These are phyloP conservation scores for Anthonomus grandis DNA, from an alignment of 1,140 invertebrate species.

Conservation along the genomic window DNA sequence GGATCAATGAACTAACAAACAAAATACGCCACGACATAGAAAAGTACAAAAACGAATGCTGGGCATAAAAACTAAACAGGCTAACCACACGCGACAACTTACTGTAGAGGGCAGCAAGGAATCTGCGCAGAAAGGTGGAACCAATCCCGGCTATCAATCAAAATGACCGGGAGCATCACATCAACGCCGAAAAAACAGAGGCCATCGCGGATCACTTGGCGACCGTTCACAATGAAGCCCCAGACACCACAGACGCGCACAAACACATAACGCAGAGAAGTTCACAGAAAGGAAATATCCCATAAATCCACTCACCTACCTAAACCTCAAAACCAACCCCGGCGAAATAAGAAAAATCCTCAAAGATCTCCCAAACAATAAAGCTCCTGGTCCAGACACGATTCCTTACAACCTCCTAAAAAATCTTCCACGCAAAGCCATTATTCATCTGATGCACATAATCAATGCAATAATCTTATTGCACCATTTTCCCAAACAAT, in stretches of 20 bases:
- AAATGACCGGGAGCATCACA: too few species aligned
- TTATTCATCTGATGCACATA: constrained; percentile 38
- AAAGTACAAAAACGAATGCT: neutral
- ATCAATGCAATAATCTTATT: constrained; percentile 19
- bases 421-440: too few species aligned
- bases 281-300: too few species aligned
- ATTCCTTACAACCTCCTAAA: too few species aligned
- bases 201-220: neutral
- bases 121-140: too few species aligned
- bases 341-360: too few species aligned
- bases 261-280: neutral
- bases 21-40: neutral
- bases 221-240: neutral
- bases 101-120: too few species aligned
- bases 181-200: neutral
- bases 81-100: too few species aligned
- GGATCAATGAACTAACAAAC: too few species aligned
- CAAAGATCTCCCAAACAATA: constrained; percentile 21
- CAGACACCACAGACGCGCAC: too few species aligned
- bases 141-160: too few species aligned
- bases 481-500: constrained; percentile 20
- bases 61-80: neutral
- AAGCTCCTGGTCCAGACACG: constrained; percentile 42
- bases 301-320: neutral
- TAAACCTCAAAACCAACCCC: neutral